A percentile compares a stretch with the other conserved stretches of the same genome.
Conservation (phyloP, 2,797 vertebrate species). For the Alectoris magna region DNA sequence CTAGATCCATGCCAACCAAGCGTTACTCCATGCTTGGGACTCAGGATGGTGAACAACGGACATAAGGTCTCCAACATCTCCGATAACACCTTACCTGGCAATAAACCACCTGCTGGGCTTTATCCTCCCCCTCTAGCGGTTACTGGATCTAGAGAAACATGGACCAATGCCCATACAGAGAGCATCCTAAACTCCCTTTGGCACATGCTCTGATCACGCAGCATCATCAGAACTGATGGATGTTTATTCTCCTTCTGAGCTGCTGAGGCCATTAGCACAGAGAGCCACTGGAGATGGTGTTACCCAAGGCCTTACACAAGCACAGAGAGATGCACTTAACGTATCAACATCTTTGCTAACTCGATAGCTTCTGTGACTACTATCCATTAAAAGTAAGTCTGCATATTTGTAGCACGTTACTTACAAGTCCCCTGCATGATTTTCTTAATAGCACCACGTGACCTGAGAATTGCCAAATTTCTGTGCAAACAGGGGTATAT, state of each 20-base stretch:
- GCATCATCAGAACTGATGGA: not conserved
- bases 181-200: not conserved
- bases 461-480: not conserved
- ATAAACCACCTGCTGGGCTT: not conserved
- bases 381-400: not conserved
- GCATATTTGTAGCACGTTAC: not conserved
- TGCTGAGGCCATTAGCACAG: not conserved
- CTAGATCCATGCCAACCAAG: not conserved
- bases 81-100: not conserved
- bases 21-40: not conserved
- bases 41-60: not conserved
- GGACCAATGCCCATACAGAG: not conserved
- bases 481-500: not conserved
- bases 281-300: not conserved
- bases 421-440: not conserved
- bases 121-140: not conserved
- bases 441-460: not conserved
- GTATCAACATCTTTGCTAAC: not conserved
- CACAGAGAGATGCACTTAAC: not conserved
- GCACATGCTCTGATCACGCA: not conserved
- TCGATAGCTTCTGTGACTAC: not conserved
- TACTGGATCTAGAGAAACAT: not conserved
- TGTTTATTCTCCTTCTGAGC: not conserved
- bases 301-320: not conserved
- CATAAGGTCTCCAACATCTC: not conserved